Base-by-base conservation (phyloP, 2,797 vertebrate genomes). In the Epinephelus coioides region DNA sequence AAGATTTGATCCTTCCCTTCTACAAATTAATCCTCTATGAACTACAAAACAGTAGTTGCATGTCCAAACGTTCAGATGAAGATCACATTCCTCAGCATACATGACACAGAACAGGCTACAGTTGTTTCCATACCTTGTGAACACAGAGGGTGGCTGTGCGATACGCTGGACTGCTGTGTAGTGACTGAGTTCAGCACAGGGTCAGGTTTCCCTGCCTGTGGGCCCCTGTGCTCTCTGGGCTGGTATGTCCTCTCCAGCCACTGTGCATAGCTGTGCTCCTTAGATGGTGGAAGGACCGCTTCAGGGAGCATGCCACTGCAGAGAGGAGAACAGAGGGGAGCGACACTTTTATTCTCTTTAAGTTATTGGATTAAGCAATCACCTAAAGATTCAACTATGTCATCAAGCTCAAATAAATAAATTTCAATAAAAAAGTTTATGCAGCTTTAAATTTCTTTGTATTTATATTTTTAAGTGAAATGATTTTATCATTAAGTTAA, bases 241-340 rank as follows among this genome's bases (percentile, higher is more conserved):
- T 89, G 91, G 87, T 91, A 92, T 27, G 86, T 88, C 61, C 93
- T 95, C 75, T 96, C 94, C 75, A 96, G 91, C 97, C 97, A 98
- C 89, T 97, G 96, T 69, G 97, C 97, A 50, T 98, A 98, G 79
- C 96, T 96, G 86, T 98, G 97, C 84, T 98, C 97, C 66, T 95
- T 91, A 55, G 96, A 97, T 1, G 97, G 97, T 46, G 97, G 97
- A 65, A 97, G 89, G 53, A 97, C 95, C 0, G 97, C 97, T 40
- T 97, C 96, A 1, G 97, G 96, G 50, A 98, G 96, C 92, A 97
- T 96, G 40, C 92, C 95, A 3, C 97, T 97, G 84, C 57, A 81
- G 51, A 84, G 56, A 3, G 65, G 63, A 72, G 17, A 70, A 9
- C 38, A 57, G 50, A 56, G 43, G 64, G 62, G 23, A 68, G n/a